Percentiles rank a stretch among this genome's conserved stretches.
Evolutionary conservation across 2,797 vertebrate genomes (phyloP).

Genomic region (Aplochiton taeniatus): DNA sequence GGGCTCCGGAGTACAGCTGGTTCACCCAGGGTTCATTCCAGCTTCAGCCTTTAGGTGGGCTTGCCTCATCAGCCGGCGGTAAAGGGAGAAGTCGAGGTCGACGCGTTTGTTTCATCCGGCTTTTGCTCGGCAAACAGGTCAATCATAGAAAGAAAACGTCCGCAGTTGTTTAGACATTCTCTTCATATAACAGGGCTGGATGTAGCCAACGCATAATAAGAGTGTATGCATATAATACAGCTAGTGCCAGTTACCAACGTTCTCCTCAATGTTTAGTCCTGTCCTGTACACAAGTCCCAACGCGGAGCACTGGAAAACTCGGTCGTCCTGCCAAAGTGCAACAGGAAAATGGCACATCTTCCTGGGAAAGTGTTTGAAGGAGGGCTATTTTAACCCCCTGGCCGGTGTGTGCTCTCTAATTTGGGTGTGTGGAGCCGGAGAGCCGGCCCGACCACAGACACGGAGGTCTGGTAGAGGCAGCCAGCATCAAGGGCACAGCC

Average conservation of each 20-base stretch:
- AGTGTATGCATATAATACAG: too few relatives aligned
- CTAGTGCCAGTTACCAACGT: too few relatives aligned
- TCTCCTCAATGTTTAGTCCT: constrained; percentile 46
- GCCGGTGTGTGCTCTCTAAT: constrained; percentile 65
- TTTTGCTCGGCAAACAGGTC: neutral
- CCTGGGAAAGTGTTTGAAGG: constrained; percentile 45
- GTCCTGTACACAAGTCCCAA: constrained; percentile 40
- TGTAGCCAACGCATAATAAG: too few relatives aligned
- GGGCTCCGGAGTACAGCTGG: constrained; percentile 36
- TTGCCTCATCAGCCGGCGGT: neutral
- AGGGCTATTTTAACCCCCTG: constrained; percentile 58
- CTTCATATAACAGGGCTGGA: too few relatives aligned
- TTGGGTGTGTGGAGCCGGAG: constrained; percentile 68
- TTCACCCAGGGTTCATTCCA: too few relatives aligned
- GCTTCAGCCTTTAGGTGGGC: too few relatives aligned
- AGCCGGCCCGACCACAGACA: constrained; percentile 59
- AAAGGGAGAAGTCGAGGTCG: too few relatives aligned
- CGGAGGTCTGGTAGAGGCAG: constrained; percentile 59
- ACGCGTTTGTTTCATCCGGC: neutral
- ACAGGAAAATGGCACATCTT: constrained; percentile 62
- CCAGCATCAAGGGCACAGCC: neutral
- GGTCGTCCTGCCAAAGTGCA: constrained; percentile 52
- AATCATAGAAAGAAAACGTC: too few relatives aligned
- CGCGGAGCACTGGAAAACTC: constrained; percentile 50
- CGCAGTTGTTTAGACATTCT: too few relatives aligned